Conservation (phyloP, 2,888 invertebrate genomes). For the Acrobasis repandana region DNA sequence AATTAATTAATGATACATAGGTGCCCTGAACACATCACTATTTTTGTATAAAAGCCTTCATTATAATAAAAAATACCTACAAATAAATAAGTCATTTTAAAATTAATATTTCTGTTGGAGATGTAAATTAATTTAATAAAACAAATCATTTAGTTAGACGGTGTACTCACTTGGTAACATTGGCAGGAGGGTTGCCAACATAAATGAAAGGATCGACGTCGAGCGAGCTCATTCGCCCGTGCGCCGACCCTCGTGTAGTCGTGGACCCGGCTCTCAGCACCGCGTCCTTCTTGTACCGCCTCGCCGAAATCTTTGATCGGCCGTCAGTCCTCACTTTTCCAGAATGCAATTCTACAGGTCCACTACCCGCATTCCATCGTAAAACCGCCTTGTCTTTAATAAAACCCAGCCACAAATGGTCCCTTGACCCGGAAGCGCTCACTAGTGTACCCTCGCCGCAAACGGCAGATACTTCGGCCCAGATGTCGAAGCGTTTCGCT, state of each 20-base stretch:
- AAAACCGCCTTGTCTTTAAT: slow-evolving; percentile 62
- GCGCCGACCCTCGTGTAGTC: slow-evolving; percentile 60
- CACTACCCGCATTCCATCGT: slow-evolving; percentile 72
- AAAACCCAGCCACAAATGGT: slow-evolving; percentile 76
- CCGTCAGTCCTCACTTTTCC: slow-evolving; percentile 66
- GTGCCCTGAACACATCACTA: no score
- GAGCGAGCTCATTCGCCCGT: slow-evolving; percentile 70
- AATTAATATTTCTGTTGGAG: no score
- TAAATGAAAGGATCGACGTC: slow-evolving; percentile 70
- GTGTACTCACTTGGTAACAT: slow-evolving; percentile 66
- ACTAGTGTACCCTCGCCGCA: slow-evolving; percentile 68
- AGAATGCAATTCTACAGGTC: slow-evolving; percentile 62
- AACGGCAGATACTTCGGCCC: slow-evolving; percentile 73
- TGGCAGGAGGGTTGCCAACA: slow-evolving; percentile 68
- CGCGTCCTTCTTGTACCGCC: slow-evolving; percentile 72
- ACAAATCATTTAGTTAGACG: no score
- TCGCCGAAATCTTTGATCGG: slow-evolving; percentile 65
- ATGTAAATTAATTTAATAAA: no score
- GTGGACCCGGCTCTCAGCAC: slow-evolving; percentile 64
- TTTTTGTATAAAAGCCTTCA: no score
- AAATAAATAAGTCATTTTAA: no score
- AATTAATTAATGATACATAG: no score
- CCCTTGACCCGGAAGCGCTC: slow-evolving; percentile 67
- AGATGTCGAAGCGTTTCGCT: slow-evolving; percentile 72
- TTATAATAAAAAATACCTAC: no score